Percentiles rank a stretch among this genome's conserved stretches.
Evolutionary conservation across 2,797 vertebrate genomes (phyloP).

Genomic region (Lateolabrax maculatus): DNA sequence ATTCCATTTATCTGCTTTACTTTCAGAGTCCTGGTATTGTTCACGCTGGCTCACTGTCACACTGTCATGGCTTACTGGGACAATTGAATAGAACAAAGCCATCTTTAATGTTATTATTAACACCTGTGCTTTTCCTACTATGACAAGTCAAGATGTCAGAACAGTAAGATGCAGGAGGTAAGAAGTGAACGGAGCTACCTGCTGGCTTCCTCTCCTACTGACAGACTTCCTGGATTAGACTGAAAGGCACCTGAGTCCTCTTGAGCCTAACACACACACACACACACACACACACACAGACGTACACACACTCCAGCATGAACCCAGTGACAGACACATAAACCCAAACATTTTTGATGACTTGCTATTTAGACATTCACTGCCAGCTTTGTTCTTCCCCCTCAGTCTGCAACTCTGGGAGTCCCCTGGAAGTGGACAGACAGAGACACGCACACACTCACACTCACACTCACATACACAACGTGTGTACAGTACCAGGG

Average conservation of each 20-base stretch:
- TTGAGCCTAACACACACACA: conserved; percentile 18
- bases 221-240: conserved; percentile 77
- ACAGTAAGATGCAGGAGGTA: conserved; percentile 57
- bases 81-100: background rate
- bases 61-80: background rate
- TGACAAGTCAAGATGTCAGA: conserved; percentile 43
- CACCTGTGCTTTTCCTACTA: conserved; percentile 29
- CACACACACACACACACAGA: conserved; percentile 9
- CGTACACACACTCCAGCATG: conserved; percentile 25
- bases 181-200: conserved; percentile 51
- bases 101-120: conserved; percentile 20
- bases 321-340: conserved; percentile 12
- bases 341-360: conserved; percentile 49
- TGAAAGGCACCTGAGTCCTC: conserved; percentile 62
- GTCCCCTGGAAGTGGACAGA: conserved; percentile 74
- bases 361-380: conserved; percentile 58
- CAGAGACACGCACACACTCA: conserved; percentile 13
- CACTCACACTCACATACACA: conserved; percentile 26
- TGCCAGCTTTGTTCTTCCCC: conserved; percentile 61
- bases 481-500: conserved; percentile 58
- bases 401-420: conserved; percentile 71
- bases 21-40: conserved; percentile 3
- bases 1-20: conserved; percentile 9
- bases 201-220: conserved; percentile 73
- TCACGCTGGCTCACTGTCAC: background rate